A percentile compares a stretch with the other conserved stretches of the same genome.
Evolutionary conservation across 1,140 invertebrate species (phyloP).

Genomic region (Drosophila yakuba): DNA sequence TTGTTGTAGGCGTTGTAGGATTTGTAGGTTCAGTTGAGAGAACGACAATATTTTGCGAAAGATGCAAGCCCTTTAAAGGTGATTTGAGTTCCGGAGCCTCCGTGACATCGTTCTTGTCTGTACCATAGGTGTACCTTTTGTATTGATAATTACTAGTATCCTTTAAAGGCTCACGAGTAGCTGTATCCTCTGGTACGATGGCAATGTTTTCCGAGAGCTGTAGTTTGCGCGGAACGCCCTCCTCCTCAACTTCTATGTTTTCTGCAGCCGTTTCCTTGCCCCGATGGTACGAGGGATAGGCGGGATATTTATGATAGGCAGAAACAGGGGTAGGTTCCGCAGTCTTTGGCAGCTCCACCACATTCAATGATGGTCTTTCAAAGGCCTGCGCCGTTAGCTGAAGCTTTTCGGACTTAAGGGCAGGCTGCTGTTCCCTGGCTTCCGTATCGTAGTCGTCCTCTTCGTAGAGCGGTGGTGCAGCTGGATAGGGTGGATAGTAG

Average conservation of each 20-base stretch:
- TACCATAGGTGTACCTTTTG: slow-evolving; percentile 15
- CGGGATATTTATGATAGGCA: slow-evolving; percentile 7
- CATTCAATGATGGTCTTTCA: slow-evolving; percentile 8
- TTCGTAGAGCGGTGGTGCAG: slow-evolving; percentile 32
- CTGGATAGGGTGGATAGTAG: slow-evolving; percentile 53
- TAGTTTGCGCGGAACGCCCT: not conserved
- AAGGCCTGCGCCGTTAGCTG: not conserved
- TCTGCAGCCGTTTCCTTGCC: not conserved
- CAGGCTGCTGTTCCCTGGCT: not conserved
- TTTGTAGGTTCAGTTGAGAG: too few relatives aligned
- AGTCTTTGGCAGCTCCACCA: slow-evolving; percentile 7
- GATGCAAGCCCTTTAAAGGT: not conserved
- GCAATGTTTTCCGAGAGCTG: slow-evolving; percentile 2
- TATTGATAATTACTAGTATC: slow-evolving; percentile 25
- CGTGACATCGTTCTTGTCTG: slow-evolving; percentile 5
- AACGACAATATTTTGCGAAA: slow-evolving; percentile 30
- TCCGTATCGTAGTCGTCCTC: slow-evolving; percentile 49
- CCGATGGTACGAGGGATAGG: slow-evolving; percentile 16
- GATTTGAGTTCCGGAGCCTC: not conserved
- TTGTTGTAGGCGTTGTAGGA: too few relatives aligned
- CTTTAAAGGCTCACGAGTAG: not conserved
- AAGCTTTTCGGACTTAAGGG: not conserved
- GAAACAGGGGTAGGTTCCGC: not conserved
- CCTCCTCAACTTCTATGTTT: not conserved
- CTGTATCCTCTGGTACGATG: not conserved